phyloP scores from a whole-genome alignment of 2,797 vertebrate genomes.

The Sebastes iracundus region DNA sequence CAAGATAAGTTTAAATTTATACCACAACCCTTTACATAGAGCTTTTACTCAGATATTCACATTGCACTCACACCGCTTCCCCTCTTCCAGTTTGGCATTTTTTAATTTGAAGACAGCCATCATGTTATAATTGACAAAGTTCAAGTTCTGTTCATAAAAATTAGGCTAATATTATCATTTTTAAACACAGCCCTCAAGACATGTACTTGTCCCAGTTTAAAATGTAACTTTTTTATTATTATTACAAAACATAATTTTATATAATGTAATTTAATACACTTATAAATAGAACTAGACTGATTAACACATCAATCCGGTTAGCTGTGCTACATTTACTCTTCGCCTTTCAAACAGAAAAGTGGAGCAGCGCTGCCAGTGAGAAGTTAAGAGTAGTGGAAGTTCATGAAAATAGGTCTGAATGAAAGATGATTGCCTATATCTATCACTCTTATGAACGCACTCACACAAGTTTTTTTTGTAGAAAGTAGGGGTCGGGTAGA shows the following conservation, averaged over 20 bases:
- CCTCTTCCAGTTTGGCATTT: background rate
- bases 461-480: background rate
- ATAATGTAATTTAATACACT: background rate
- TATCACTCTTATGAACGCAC: background rate
- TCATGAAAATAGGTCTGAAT: constrained; percentile 12
- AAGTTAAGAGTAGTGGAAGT: background rate
- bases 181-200: background rate
- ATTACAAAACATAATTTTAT: background rate
- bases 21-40: background rate
- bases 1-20: background rate
- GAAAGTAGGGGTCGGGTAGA: background rate
- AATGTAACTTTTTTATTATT: background rate
- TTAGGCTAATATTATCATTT: background rate
- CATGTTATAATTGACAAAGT: background rate
- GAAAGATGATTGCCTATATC: background rate
- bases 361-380: background rate
- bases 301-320: background rate
- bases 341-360: background rate
- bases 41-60: background rate
- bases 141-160: background rate
- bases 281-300: background rate
- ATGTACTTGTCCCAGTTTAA: background rate
- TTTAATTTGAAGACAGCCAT: background rate
- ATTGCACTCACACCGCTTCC: background rate
- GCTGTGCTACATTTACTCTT: background rate